Evolutionary conservation across 2,797 vertebrate genomes (phyloP), one percentile per base, ranked within the genome.

Genomic region (Monodelphis domestica): DNA sequence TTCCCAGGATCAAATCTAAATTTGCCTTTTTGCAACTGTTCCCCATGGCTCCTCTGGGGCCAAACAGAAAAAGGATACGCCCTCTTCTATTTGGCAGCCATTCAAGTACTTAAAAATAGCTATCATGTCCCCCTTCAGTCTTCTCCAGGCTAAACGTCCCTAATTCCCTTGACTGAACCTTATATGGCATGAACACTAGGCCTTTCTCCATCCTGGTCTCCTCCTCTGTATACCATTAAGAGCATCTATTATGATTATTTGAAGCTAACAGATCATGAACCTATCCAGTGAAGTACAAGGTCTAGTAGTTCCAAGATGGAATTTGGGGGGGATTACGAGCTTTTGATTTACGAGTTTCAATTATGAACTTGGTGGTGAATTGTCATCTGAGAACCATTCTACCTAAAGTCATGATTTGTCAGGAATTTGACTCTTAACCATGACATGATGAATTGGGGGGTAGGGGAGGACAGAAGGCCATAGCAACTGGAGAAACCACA

Each of bases 21-120:
- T 78, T 78, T 78, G 63, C 63, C 63, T 78, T 38, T 78, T 78
- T 78, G 63, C n/a, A 78, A 78, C 63, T 78, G 63, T n/a, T 78
- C 38, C 63, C 63, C 63, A 78, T 78, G 63, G 63, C 63, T n/a
- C 63, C 63, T 78, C 63, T 78, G 63, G 63, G 63, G 63, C 63
- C 63, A 78, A 78, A 17, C n/a, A 17, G 63, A 38, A 78, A 78
- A 78, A 78, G 63, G 38, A 78, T 78, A 78, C 63, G 78, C n/a
- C 63, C n/a, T 78, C 63, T 78, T 78, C 63, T 78, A 78, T 38
- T 78, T 78, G 63, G 63, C 63, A 78, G 63, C 15, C 45, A 21
- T 78, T 78, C 63, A 78, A 78, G 63, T 78, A n/a, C n/a, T 78
- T 78, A 78, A 78, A 70, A 78, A 78, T 78, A 78, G 63, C n/a